Conservation (phyloP, 2,113 vertebrate species). For the Mesitornis unicolor region DNA sequence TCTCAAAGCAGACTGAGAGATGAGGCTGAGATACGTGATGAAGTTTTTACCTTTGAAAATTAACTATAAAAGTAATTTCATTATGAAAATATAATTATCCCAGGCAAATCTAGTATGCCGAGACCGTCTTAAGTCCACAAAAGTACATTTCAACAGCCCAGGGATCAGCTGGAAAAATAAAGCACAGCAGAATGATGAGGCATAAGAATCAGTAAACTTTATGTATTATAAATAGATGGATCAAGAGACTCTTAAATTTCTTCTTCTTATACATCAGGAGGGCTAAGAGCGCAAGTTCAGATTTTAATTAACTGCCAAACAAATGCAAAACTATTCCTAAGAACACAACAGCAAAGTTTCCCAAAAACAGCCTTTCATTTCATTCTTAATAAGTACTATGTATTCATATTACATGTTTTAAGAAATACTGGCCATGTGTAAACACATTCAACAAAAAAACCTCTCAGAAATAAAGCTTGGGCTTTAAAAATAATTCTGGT, state of each 20-base stretch:
- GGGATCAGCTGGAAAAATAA: not conserved
- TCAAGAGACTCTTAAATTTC: not conserved
- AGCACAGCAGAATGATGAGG: not conserved
- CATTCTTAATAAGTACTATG: not conserved
- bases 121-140: not conserved
- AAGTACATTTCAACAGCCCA: not conserved
- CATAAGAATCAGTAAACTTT: not conserved
- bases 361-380: not conserved
- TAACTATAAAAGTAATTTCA: not conserved
- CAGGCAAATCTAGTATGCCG: not conserved
- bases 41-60: not conserved
- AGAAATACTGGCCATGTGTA: not conserved
- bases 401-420: not conserved
- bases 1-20: not conserved
- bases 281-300: not conserved
- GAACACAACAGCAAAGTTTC: not conserved
- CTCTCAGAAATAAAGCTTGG: not conserved
- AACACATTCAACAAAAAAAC: not conserved
- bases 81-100: not conserved
- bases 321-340: not conserved
- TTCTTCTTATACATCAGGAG: not conserved
- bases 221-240: not conserved
- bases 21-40: not conserved
- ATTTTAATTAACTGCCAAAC: not conserved
- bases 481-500: not conserved